Conservation (phyloP, 2,797 vertebrate genomes). For the Erpetoichthys calabaricus region DNA sequence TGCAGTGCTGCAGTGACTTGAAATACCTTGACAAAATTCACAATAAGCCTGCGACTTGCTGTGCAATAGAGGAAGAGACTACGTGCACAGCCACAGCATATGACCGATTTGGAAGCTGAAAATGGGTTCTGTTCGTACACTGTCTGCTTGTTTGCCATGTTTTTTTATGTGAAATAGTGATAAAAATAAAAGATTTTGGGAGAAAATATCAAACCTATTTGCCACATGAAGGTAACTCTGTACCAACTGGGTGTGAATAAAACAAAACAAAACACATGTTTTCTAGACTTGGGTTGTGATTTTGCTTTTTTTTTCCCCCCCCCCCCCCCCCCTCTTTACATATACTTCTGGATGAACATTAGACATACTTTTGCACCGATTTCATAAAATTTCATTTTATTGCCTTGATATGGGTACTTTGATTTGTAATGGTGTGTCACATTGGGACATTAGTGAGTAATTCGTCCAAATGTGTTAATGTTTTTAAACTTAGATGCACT, state of each 20-base stretch:
- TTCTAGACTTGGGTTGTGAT: neutral
- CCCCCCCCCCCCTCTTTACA: neutral
- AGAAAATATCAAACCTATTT: conserved; percentile 26
- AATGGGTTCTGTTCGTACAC: conserved; percentile 36
- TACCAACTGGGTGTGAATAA: conserved; percentile 53
- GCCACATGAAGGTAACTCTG: conserved; percentile 43
- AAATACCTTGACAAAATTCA: conserved; percentile 38
- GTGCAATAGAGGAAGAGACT: conserved; percentile 18
- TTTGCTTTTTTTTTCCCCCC: neutral
- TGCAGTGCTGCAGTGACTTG: conserved; percentile 34
- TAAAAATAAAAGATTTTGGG: conserved; percentile 13
- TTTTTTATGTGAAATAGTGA: conserved; percentile 46
- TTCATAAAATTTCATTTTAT: no score
- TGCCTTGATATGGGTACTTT: no score
- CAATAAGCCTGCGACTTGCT: conserved; percentile 9
- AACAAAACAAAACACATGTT: conserved; percentile 12
- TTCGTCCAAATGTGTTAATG: no score
- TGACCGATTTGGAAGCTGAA: conserved; percentile 21
- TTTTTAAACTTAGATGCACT: no score
- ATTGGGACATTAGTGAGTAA: no score
- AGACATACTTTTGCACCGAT: no score
- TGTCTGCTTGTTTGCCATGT: conserved; percentile 50
- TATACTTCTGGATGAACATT: no score
- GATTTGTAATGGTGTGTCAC: no score
- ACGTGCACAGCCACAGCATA: conserved; percentile 33